Evolutionary conservation across 2,888 invertebrate species (phyloP), one percentile per base, ranked within the genome.

Genomic region (Hypsopygia costalis): DNA sequence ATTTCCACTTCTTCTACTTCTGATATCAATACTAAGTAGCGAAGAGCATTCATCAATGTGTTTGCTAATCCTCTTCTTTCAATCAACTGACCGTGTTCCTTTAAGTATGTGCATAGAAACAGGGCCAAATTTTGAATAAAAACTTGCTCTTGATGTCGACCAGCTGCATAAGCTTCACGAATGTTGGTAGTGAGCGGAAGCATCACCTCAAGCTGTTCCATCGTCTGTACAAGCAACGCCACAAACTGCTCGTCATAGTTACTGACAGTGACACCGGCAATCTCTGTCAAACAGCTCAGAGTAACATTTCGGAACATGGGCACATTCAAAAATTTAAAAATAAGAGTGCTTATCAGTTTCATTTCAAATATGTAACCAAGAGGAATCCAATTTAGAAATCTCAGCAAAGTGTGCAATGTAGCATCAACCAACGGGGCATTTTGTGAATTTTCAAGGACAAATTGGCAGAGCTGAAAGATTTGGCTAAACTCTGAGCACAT

Each of bases 381-480:
- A n/a, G 99, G 99, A 69, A 99, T 99, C 99, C 99, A 99, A 76
- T 98, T 99, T 30, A 99, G 91, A 90, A 99, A 99, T 74, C 98
- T 92, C 55, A 99, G 90, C 41, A 99, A 90, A 1, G 99, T 99
- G 75, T 99, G 98, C 52, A 99, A 90, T 0, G 99, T 99, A 2
- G 98, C 95, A 64, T 96, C 97, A 41, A 99, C 98, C 45, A 99
- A 90, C 31, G 97, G 95, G 34, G 98, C 97, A 91, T 98, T 99
- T 87, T 98, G 97, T 8, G 99, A 99, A 82, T 97, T 98, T 71
- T 99, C 98, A 90, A 99, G 92, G 6, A 99, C 99, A 91, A 96
- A 98, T 73, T 98, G 97, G 88, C 99, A 99, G 11, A 99, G 92
- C 67, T 97, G 96, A 81, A 99, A 99, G 63, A 99, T 98, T 80